Conservation (phyloP, 2,888 invertebrate species). For the Cantharis lateralis region DNA sequence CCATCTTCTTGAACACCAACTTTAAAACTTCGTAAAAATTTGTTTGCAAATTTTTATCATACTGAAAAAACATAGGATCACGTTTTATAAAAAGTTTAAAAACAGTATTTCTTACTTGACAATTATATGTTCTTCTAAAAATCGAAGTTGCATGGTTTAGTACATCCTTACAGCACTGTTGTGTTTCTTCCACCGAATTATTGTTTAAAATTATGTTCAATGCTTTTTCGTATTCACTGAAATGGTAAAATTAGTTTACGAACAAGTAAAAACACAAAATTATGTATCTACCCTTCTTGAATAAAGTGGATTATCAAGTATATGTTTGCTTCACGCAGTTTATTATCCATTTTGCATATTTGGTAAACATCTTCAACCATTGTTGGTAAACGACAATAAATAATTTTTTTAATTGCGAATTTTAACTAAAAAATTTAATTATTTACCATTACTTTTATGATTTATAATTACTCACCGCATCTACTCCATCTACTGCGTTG, state of each 20-base stretch:
- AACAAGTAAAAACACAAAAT: background rate
- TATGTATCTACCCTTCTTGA: constrained; percentile 44
- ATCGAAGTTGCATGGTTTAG: background rate
- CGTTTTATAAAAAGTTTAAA: background rate
- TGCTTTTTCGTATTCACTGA: constrained; percentile 45
- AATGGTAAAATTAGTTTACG: constrained; percentile 17
- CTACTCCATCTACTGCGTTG: background rate
- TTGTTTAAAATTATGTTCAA: constrained; percentile 43
- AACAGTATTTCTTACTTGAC: background rate
- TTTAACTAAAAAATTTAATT: constrained; percentile 36
- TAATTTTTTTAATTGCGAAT: constrained; percentile 46
- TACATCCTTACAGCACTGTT: constrained; percentile 18
- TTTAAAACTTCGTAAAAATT: constrained; percentile 31
- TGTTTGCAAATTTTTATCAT: background rate
- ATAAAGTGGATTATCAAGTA: constrained; percentile 48
- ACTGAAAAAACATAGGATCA: background rate
- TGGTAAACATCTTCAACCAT: constrained; percentile 52
- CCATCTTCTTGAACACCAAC: constrained; percentile 24
- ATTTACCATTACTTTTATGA: too few relatives aligned
- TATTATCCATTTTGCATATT: constrained; percentile 36
- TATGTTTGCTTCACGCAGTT: constrained; percentile 44
- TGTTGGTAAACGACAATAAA: constrained; percentile 48
- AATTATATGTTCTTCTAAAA: background rate
- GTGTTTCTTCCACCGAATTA: constrained; percentile 40
- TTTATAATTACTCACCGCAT: background rate